Evolutionary conservation across 2,888 invertebrate genomes (phyloP).

Genomic region (Macaria liturata): DNA sequence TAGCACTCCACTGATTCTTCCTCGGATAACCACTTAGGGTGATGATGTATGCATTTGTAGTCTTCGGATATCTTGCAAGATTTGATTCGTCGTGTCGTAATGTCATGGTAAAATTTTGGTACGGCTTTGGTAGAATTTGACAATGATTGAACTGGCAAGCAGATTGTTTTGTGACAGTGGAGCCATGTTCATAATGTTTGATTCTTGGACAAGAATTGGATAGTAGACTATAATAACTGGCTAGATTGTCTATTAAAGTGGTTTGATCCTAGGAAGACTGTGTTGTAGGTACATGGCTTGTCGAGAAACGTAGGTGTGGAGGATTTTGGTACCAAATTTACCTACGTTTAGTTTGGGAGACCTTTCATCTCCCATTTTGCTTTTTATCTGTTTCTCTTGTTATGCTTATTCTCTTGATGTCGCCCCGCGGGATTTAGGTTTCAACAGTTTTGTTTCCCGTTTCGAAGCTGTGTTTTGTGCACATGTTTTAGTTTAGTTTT

Average conservation of each 20-base stretch:
- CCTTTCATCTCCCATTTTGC: slow-evolving; percentile 51
- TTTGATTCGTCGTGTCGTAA: no score
- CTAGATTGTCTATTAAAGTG: not conserved
- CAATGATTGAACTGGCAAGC: slow-evolving; percentile 1
- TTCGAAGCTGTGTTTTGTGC: slow-evolving; percentile 50
- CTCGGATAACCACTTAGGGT: not conserved
- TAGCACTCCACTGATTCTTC: slow-evolving; percentile 19
- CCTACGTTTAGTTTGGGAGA: slow-evolving; percentile 39
- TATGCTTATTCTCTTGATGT: slow-evolving; percentile 44
- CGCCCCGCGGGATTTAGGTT: slow-evolving; percentile 59
- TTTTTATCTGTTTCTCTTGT: slow-evolving; percentile 47
- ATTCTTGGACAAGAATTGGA: no score
- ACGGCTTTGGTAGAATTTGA: no score
- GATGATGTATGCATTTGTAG: no score
- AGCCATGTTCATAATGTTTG: no score
- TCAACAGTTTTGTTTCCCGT: slow-evolving; percentile 46
- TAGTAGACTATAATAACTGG: no score
- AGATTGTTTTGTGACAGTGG: no score
- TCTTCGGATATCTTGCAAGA: no score
- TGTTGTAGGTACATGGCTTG: slow-evolving; percentile 33
- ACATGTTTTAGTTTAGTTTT: slow-evolving; percentile 62
- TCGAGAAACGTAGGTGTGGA: slow-evolving; percentile 23
- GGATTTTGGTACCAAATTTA: slow-evolving; percentile 31
- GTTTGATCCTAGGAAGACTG: slow-evolving; percentile 11
- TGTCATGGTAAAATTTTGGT: no score